phyloP scores from a whole-genome alignment of 2,797 vertebrate species.

The Heteromormyrus szaboi region DNA sequence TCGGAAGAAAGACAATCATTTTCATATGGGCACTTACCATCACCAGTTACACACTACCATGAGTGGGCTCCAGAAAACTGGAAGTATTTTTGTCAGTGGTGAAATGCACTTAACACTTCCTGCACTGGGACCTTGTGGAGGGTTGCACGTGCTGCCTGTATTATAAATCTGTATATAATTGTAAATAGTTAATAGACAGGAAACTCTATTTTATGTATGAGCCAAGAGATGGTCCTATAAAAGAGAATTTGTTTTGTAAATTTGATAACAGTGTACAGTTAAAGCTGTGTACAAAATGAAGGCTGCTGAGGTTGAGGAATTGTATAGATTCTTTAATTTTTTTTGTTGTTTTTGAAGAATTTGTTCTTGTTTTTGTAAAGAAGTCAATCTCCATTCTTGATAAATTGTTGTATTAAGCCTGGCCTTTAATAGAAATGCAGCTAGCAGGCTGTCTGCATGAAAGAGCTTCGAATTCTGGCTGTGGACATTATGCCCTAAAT shows the following conservation, averaged over 20 bases:
- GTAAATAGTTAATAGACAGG: constrained; percentile 66
- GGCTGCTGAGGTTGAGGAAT: constrained; percentile 42
- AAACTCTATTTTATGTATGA: constrained; percentile 72
- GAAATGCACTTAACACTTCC: constrained; percentile 46
- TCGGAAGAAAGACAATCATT: constrained; percentile 36
- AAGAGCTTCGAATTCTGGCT: constrained; percentile 23
- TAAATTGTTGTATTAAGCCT: constrained; percentile 34
- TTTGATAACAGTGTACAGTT: constrained; percentile 44
- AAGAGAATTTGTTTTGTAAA: constrained; percentile 57
- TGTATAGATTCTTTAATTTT: constrained; percentile 53
- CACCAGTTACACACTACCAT: constrained; percentile 11
- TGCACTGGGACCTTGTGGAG: constrained; percentile 45
- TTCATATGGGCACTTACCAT: constrained; percentile 36
- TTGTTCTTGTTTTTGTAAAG: constrained; percentile 59
- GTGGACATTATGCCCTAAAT: constrained; percentile 39
- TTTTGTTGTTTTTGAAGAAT: constrained; percentile 33
- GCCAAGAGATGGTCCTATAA: constrained; percentile 50
- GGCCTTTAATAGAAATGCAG: constrained; percentile 6
- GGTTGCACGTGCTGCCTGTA: constrained; percentile 27
- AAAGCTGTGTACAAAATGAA: constrained; percentile 29
- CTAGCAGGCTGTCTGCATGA: constrained; percentile 9
- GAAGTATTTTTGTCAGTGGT: constrained; percentile 18
- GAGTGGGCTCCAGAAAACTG: constrained; percentile 36
- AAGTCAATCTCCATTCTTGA: constrained; percentile 55
- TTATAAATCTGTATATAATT: constrained; percentile 46